phyloP scores from a whole-genome alignment of 2,888 invertebrate genomes.

The Aplocera efformata region DNA sequence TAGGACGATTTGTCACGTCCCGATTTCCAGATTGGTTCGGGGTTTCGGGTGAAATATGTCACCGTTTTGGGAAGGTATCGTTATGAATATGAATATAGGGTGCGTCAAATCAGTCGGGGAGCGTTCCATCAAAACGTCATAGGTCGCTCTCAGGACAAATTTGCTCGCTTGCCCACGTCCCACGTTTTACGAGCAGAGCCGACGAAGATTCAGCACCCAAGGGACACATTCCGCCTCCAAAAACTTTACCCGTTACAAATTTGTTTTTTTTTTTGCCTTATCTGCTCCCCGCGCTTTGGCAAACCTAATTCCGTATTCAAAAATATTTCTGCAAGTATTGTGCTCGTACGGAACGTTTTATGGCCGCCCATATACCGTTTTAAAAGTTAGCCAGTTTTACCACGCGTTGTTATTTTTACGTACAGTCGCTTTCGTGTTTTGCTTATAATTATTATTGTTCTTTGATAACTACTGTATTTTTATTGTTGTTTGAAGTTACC shows the following conservation, averaged over 20 bases:
- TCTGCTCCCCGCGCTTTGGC: slow-evolving; percentile 78
- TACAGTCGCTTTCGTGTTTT: slow-evolving; percentile 50
- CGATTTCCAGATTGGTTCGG: slow-evolving; percentile 43
- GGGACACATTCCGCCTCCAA: slow-evolving; percentile 80
- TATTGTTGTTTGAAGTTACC: slow-evolving; percentile 38
- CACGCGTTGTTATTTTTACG: slow-evolving; percentile 51
- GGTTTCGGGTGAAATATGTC: slow-evolving; percentile 55
- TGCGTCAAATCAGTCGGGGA: slow-evolving; percentile 71
- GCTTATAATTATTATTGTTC: slow-evolving; percentile 68
- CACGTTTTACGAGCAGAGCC: slow-evolving; percentile 78
- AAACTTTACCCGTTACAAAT: slow-evolving; percentile 81
- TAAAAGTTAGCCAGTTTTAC: slow-evolving; percentile 75
- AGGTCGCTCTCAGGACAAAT: slow-evolving; percentile 79
- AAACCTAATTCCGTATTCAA: slow-evolving; percentile 81
- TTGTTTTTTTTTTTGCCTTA: slow-evolving; percentile 80
- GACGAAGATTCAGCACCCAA: slow-evolving; percentile 80
- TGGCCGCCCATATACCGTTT: slow-evolving; percentile 78
- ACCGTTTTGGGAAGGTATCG: slow-evolving; percentile 58
- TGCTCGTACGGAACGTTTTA: slow-evolving; percentile 77
- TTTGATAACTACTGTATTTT: slow-evolving; percentile 59
- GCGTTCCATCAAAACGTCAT: slow-evolving; percentile 80
- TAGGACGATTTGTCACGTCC: slow-evolving; percentile 41
- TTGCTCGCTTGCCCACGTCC: slow-evolving; percentile 79
- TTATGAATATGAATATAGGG: slow-evolving; percentile 78
- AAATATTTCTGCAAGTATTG: slow-evolving; percentile 81